Percentiles rank a stretch among this genome's conserved stretches.
Evolutionary conservation across 2,888 invertebrate genomes (phyloP).

Genomic region (Eupithecia inturbata): DNA sequence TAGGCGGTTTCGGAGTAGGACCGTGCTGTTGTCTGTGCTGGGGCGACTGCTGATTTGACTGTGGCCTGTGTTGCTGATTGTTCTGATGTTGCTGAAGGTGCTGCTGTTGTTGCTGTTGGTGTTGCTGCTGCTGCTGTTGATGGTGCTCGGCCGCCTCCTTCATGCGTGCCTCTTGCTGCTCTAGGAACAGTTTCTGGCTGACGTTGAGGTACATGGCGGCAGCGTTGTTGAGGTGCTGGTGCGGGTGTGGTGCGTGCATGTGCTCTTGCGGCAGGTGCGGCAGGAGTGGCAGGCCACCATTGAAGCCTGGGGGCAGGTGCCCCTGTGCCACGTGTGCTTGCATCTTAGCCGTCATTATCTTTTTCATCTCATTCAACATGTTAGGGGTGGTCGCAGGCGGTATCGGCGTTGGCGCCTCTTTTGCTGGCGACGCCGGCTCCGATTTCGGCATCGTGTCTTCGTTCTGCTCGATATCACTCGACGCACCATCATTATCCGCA

Average conservation of each 20-base stretch:
- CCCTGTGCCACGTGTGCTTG: constrained; percentile 83
- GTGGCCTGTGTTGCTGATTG: constrained; percentile 84
- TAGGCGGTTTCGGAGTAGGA: constrained; percentile 76
- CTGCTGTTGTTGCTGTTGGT: constrained; percentile 75
- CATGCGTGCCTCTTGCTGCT: constrained; percentile 89
- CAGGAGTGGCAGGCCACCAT: constrained; percentile 83
- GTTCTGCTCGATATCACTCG: constrained; percentile 87
- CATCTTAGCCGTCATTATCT: constrained; percentile 86
- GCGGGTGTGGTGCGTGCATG: constrained; percentile 82
- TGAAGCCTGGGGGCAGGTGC: constrained; percentile 85
- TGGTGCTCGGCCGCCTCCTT: constrained; percentile 86
- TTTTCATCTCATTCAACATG: constrained; percentile 87
- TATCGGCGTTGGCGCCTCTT: constrained; percentile 79
- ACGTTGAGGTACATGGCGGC: constrained; percentile 91
- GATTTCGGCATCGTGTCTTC: constrained; percentile 82
- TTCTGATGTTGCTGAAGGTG: constrained; percentile 70
- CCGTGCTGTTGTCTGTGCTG: constrained; percentile 80
- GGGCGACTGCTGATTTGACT: constrained; percentile 84
- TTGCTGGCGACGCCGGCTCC: constrained; percentile 84
- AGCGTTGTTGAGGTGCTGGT: constrained; percentile 85
- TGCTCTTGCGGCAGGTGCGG: constrained; percentile 84
- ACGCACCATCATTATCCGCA: constrained; percentile 89
- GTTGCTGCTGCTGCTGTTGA: constrained; percentile 82
- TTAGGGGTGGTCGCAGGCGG: constrained; percentile 75
- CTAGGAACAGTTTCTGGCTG: constrained; percentile 90